These are phyloP conservation scores for Lethrus apterus DNA, from an alignment of 1,140 invertebrate genomes.

Conservation along the genomic window DNA sequence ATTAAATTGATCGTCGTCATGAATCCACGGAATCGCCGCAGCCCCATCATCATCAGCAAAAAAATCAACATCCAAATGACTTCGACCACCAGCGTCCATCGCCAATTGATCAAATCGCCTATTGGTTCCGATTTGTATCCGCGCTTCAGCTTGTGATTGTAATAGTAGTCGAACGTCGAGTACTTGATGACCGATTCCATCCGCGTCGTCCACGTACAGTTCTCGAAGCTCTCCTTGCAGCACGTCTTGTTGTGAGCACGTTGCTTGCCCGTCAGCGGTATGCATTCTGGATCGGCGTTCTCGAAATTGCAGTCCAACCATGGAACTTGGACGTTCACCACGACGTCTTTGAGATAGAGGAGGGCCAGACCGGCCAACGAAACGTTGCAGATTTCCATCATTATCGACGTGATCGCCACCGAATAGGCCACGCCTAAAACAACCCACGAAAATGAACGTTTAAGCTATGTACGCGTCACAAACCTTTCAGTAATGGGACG, in stretches of 20 bases:
- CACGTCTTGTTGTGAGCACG: neutral
- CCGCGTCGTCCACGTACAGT: too few relatives aligned
- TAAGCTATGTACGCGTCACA: too few relatives aligned
- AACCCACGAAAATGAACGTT: neutral
- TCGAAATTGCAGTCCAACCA: neutral
- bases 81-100: neutral
- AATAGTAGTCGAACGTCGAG: neutral
- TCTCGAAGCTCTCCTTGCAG: neutral
- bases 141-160: neutral
- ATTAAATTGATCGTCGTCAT: neutral
- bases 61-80: neutral
- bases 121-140: neutral
- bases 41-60: neutral
- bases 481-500: too few relatives aligned
- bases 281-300: neutral
- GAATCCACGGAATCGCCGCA: neutral
- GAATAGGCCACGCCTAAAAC: constrained; percentile 6
- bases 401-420: neutral
- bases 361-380: neutral
- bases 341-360: neutral
- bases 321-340: neutral
- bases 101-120: too few relatives aligned
- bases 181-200: neutral
- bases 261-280: neutral
- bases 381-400: neutral